Base-by-base conservation (phyloP, 2,113 vertebrate genomes). In the Typhlomys cinereus region DNA sequence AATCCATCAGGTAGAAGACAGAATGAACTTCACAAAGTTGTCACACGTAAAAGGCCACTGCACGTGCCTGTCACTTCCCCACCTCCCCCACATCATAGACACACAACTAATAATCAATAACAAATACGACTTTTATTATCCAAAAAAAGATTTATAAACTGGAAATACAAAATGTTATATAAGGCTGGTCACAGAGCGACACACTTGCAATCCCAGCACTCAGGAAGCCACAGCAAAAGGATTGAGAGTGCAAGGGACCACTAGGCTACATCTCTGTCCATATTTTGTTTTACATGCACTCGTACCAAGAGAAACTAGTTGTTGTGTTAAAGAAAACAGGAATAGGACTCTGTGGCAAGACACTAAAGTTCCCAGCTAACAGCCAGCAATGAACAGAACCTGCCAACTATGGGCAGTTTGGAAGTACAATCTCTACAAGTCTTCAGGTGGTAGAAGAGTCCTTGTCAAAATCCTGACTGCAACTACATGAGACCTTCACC, bases 161-260 rank as follows among this genome's bases (percentile, higher is more conserved):
- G 1, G 27, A 86, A 92, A 85, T 18, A 85, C 13, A 90, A 92
- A 89, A 87, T 57, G 23, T 75, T 91, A 86, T 66, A 92, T n/a
- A 88, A 86, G 1, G 76, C 29, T 73, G 54, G 54, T 18, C 54
- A 57, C 21, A 21, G 54, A 18, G 54, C 54, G 15, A 57, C 54
- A 57, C 54, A 81, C 76, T 18, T 67, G 27, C 21, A 79, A 36
- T 71, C 3, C 83, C 82, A 88, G 61, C n/a, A n/a, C n/a, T n/a
- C n/a, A n/a, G n/a, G n/a, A n/a, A 36, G 94, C 88, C 13, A 41
- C 23, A 87, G 91, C 7, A 14, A 57, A 17, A 57, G 4, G 54
- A 12, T 21, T 57, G 54, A 57, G 7, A 57, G 14, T 57, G 59
- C 31, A 71, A 48, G 15, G 17, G 52, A 29, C 61, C 29, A 64